Conservation (phyloP, 2,797 vertebrate species). For the Aulostomus chinensis region DNA sequence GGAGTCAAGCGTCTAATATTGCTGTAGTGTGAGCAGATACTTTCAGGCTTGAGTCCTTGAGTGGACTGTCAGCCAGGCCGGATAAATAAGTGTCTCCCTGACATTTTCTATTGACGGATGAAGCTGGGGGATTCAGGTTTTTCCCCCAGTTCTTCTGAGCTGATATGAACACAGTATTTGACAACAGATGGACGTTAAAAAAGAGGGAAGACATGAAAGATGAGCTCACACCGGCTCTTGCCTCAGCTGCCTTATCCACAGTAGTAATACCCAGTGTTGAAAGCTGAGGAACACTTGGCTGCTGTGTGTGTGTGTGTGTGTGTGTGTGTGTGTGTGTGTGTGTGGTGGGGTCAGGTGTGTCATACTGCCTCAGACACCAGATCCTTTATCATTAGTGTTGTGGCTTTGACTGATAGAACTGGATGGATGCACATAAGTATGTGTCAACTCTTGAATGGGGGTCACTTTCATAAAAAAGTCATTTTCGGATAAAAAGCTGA, state of each 20-base stretch:
- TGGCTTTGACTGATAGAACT: too few species aligned
- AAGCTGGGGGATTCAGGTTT: slow-evolving; percentile 15
- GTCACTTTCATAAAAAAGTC: too few species aligned
- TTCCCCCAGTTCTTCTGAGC: slow-evolving; percentile 2
- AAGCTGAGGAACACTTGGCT: too few species aligned
- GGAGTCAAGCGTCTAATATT: slow-evolving; percentile 17
- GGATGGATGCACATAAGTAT: too few species aligned
- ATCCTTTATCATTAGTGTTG: too few species aligned
- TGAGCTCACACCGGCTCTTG: slow-evolving; percentile 25
- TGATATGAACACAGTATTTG: slow-evolving; percentile 30
- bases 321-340: too few species aligned
- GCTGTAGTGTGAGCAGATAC: slow-evolving; percentile 6
- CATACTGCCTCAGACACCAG: too few species aligned
- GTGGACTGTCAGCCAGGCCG: slow-evolving; percentile 17
- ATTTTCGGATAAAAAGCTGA: too few species aligned
- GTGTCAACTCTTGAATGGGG: neutral
- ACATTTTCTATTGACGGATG: slow-evolving; percentile 38
- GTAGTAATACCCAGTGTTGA: slow-evolving; percentile 28
- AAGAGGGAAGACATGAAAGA: slow-evolving; percentile 48
- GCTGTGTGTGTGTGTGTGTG: too few species aligned
- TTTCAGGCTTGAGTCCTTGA: slow-evolving; percentile 14
- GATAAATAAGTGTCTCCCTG: slow-evolving; percentile 29
- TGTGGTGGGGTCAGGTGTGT: too few species aligned
- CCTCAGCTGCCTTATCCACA: slow-evolving; percentile 28
- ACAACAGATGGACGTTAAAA: slow-evolving; percentile 57